phyloP scores from a whole-genome alignment of 2,888 invertebrate species.

The Sycophila texana region DNA sequence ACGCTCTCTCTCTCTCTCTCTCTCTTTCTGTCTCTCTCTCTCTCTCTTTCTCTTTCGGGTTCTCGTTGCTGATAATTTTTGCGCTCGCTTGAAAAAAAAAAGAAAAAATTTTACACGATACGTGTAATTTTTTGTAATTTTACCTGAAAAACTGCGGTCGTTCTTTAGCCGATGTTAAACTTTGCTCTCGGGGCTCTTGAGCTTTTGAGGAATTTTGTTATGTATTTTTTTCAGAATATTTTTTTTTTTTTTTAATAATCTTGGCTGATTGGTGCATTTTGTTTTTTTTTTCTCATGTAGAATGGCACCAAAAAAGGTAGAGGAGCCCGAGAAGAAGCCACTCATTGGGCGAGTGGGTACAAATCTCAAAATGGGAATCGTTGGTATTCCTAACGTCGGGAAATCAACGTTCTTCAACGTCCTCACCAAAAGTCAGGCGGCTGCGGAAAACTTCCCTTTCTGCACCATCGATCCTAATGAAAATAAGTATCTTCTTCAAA shows the following conservation, averaged over 20 bases:
- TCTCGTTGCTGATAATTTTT: too few species aligned
- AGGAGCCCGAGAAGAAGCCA: conserved; percentile 91
- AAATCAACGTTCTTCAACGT: conserved; percentile 99
- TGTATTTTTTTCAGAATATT: too few species aligned
- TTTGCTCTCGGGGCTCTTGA: too few species aligned
- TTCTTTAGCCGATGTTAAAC: not conserved
- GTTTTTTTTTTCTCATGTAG: conserved; percentile 57
- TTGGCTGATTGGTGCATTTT: not conserved
- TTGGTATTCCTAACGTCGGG: conserved; percentile 98
- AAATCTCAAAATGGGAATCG: conserved; percentile 96
- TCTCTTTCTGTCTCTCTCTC: too few species aligned
- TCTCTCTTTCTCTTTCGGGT: too few species aligned
- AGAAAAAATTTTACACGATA: too few species aligned
- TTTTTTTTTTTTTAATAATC: conserved; percentile 7
- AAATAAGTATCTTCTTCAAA: conserved; percentile 90
- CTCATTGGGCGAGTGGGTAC: conserved; percentile 97
- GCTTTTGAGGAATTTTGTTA: too few species aligned
- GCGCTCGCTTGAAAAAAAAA: too few species aligned
- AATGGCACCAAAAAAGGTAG: conserved; percentile 93
- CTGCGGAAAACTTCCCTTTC: conserved; percentile 99
- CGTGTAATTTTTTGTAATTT: too few species aligned
- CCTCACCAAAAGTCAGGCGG: conserved; percentile 96
- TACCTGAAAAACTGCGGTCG: too few species aligned
- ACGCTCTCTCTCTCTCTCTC: too few species aligned
- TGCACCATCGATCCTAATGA: conserved; percentile 99